Base-by-base conservation (phyloP, 2,113 vertebrate species). In the Platysternon megacephalum region DNA sequence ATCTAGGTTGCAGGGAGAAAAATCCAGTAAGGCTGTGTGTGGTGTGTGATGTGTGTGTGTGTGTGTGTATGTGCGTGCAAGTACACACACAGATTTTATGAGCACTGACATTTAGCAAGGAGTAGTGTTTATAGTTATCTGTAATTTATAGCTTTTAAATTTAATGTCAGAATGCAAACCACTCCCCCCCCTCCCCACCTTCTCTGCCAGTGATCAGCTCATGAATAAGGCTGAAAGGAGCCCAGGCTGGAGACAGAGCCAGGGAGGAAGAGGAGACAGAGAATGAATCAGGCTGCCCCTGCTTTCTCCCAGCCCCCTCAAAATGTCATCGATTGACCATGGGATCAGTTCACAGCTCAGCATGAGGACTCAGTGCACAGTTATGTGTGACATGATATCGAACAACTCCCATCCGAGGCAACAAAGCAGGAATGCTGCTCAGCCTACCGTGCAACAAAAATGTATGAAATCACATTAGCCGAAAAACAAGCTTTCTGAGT, bases 141-240 rank as follows among this genome's bases (percentile, higher is more conserved):
- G 58, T 94, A 98, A 98, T 98, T 98, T 98, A 98, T 92, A 96
- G 94, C 94, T 97, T 98, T 98, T 97, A 98, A 97, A 98, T 97
- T 91, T 93, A 97, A 98, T 93, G 94, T 82, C 95, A 97, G 93
- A 94, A 98, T 98, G 97, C 96, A 97, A 98, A 98, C 97, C 98
- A 96, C 87, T 96, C 96, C 94, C 88, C 24, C 84, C 0, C 0
- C 72, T 13, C 86, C 72, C 65, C 92, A 84, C 76, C 84, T 83
- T 87, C 84, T 76, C 87, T 92, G 81, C n/a, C 11, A 80, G 85
- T 55, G 80, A 96, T 96, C 91, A 96, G 95, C 93, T 98, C 98
- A 98, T 98, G 98, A 98, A 98, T 98, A 98, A 98, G 83, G 29
- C 84, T 97, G 96, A 98, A 98, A 98, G 96, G 94, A 97, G 14